Evolutionary conservation across 2,888 invertebrate genomes (phyloP).

Genomic region (Chouioia cunea): DNA sequence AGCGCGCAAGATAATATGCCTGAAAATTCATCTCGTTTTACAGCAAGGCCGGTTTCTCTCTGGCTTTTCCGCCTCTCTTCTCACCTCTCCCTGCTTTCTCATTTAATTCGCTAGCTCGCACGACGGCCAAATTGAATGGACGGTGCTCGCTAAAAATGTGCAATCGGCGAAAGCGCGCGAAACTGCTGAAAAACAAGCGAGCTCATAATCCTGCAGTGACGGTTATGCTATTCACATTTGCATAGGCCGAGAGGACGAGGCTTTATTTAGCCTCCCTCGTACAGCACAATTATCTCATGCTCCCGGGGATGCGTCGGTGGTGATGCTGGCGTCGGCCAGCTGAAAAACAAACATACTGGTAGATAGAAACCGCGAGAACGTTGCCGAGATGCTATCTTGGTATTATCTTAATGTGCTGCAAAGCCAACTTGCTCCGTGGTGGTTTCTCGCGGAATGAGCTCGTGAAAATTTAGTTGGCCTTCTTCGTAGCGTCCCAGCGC

Average conservation of each 20-base stretch:
- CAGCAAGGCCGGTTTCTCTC: too few relatives aligned
- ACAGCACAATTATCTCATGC: conserved; percentile 29
- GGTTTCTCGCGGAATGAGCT: conserved; percentile 47
- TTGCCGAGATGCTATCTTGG: conserved; percentile 41
- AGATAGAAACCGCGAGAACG: conserved; percentile 9
- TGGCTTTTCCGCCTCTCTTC: too few relatives aligned
- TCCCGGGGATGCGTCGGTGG: neutral
- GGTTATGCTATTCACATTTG: neutral
- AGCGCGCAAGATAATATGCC: conserved; percentile 8
- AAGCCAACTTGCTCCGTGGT: conserved; percentile 20
- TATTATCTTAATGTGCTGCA: conserved; percentile 51
- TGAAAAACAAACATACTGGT: conserved; percentile 7
- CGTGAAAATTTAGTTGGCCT: conserved; percentile 51
- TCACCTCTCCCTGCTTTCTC: too few relatives aligned
- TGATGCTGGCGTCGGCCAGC: neutral
- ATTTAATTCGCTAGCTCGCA: too few relatives aligned
- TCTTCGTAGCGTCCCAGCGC: too few relatives aligned
- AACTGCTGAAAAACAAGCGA: too few relatives aligned
- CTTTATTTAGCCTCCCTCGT: conserved; percentile 20
- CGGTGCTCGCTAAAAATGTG: too few relatives aligned
- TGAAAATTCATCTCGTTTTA: conserved; percentile 23
- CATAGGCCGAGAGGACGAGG: neutral
- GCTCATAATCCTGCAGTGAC: too few relatives aligned
- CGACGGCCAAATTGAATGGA: too few relatives aligned
- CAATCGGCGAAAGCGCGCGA: too few relatives aligned